A percentile compares a stretch with the other conserved stretches of the same genome.
Conservation (phyloP, 2,797 vertebrate genomes). For the Paedocypris micromegethes region DNA sequence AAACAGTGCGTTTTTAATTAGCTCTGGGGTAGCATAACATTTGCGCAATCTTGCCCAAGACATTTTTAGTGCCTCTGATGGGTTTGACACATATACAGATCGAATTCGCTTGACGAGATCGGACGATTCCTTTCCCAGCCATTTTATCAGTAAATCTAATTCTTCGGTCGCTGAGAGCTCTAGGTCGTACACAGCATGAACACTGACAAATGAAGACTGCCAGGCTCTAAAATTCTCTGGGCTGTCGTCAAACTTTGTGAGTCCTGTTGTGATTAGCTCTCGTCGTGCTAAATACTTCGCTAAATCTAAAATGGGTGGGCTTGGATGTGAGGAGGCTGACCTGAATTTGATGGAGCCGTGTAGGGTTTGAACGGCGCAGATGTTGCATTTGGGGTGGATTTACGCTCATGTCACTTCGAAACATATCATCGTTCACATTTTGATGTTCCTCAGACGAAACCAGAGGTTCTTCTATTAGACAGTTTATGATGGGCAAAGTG, state of each 20-base stretch:
- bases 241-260: no score
- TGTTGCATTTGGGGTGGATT: no score
- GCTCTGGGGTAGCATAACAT: slow-evolving; percentile 34
- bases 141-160: slow-evolving; percentile 28
- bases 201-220: not conserved
- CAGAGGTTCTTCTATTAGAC: no score
- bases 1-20: slow-evolving; percentile 29
- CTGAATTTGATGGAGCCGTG: no score
- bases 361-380: no score
- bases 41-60: slow-evolving; percentile 36
- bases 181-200: not conserved
- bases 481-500: no score
- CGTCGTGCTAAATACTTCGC: not conserved
- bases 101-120: slow-evolving; percentile 30
- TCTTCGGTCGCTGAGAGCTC: slow-evolving; percentile 6
- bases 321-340: not conserved
- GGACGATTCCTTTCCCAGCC: slow-evolving; percentile 32
- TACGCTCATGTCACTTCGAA: no score
- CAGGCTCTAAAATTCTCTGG: not conserved
- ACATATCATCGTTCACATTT: no score
- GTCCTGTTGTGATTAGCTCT: not conserved
- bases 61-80: slow-evolving; percentile 1
- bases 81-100: slow-evolving; percentile 12
- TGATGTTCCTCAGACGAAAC: no score
- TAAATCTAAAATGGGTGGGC: not conserved